Conservation (phyloP, 2,888 invertebrate genomes). For the Biston stratarius region DNA sequence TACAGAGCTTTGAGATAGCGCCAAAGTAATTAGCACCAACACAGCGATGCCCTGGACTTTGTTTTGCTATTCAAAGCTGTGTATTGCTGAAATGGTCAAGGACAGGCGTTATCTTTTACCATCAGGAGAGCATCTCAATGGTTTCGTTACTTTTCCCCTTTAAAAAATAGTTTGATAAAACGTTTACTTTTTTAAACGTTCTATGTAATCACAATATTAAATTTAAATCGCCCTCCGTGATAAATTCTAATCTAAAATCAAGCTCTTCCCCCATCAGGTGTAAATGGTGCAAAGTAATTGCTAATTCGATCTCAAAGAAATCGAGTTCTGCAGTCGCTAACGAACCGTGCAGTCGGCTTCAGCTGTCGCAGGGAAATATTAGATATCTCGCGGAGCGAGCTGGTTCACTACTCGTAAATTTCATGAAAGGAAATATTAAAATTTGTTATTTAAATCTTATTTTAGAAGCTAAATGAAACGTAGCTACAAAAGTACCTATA, state of each 20-base stretch:
- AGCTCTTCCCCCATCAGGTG: conserved; percentile 52
- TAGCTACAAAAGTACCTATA: not conserved
- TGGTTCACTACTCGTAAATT: conserved; percentile 7
- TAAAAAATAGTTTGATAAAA: too few species aligned
- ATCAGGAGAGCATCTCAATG: too few species aligned
- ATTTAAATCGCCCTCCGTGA: not conserved
- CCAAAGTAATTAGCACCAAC: too few species aligned
- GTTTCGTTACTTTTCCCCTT: too few species aligned
- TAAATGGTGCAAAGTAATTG: conserved; percentile 75
- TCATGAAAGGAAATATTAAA: conserved; percentile 12
- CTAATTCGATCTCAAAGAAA: conserved; percentile 79
- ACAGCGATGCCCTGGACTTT: too few species aligned
- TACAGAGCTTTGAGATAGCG: too few species aligned
- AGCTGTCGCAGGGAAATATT: conserved; percentile 63
- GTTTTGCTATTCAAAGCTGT: too few species aligned
- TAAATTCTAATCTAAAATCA: conserved; percentile 25
- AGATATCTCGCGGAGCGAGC: conserved; percentile 21
- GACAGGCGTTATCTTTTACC: too few species aligned
- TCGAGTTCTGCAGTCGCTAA: conserved; percentile 66
- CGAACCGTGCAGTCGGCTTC: conserved; percentile 66
- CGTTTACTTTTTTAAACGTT: too few species aligned
- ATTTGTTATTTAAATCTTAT: not conserved
- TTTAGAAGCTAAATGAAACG: not conserved
- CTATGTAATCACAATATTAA: not conserved
- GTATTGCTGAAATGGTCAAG: too few species aligned